Percentiles rank a stretch among this genome's conserved stretches.
phyloP scores from a whole-genome alignment of 2,888 invertebrate species.

The Epsilonema sp. region DNA sequence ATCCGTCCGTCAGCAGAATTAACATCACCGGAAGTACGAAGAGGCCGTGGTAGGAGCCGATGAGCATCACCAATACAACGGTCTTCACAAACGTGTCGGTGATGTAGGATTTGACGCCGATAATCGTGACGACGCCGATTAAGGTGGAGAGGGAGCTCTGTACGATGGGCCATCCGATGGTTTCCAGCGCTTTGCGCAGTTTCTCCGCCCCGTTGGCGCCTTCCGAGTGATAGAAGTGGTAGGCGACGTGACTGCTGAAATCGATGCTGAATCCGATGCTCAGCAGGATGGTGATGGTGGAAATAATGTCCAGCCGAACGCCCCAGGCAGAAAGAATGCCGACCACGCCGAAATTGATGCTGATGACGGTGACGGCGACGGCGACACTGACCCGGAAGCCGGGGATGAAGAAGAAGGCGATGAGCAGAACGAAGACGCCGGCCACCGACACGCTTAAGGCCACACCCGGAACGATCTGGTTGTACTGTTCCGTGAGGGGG shows the following conservation, averaged over 20 bases:
- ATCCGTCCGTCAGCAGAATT: constrained; percentile 1
- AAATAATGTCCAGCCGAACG: constrained; percentile 11
- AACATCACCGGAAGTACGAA: constrained; percentile 7
- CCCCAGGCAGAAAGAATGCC: constrained; percentile 4
- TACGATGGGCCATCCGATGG: constrained; percentile 8
- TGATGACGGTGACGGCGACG: not conserved
- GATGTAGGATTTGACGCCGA: constrained; percentile 6
- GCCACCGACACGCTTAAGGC: not conserved
- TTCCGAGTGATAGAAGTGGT: constrained; percentile 4
- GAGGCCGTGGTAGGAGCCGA: constrained; percentile 9
- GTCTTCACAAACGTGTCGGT: constrained; percentile 8
- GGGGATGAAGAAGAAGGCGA: not conserved
- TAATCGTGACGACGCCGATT: constrained; percentile 7
- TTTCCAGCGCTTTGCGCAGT: constrained; percentile 3
- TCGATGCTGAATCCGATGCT: constrained; percentile 12
- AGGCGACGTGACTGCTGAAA: constrained; percentile 10
- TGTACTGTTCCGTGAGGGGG: constrained; percentile 10
- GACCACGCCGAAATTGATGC: constrained; percentile 10
- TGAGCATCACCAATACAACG: constrained; percentile 8
- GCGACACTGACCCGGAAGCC: not conserved
- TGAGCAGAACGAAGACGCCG: not conserved
- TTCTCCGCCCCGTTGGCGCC: not conserved
- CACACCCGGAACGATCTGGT: constrained; percentile 1
- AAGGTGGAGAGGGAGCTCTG: constrained; percentile 9
- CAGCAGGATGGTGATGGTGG: constrained; percentile 10